Conservation (phyloP, 2,113 vertebrate species). For the Pangasianodon gigas region DNA sequence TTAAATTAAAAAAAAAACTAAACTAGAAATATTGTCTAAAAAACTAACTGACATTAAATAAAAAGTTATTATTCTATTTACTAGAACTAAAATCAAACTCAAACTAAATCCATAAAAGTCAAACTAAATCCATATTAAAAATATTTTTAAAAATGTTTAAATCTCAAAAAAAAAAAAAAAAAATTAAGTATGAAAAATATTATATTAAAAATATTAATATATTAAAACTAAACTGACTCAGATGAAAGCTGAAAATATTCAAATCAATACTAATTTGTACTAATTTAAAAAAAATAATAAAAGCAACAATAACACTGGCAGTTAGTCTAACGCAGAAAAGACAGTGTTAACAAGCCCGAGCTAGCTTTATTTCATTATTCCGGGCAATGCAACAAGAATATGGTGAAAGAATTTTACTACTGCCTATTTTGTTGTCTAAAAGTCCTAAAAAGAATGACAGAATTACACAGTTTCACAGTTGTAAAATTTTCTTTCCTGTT, state of each 20-base stretch:
- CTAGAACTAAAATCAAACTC: too few species aligned
- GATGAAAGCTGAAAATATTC: background rate
- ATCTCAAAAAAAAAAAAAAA: background rate
- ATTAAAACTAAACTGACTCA: background rate
- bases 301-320: background rate
- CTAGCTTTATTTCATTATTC: constrained; percentile 21
- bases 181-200: background rate
- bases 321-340: background rate
- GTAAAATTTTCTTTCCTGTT: constrained; percentile 10
- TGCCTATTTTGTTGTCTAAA: background rate
- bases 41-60: background rate
- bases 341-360: background rate
- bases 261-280: background rate
- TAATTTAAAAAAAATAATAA: background rate
- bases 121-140: background rate
- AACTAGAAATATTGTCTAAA: background rate
- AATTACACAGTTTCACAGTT: background rate
- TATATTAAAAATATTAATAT: background rate
- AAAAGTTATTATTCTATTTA: too few species aligned
- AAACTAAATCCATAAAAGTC: background rate
- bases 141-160: background rate
- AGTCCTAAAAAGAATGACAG: background rate
- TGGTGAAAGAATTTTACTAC: background rate
- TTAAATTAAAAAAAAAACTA: background rate
- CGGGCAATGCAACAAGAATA: constrained; percentile 8